Base-by-base conservation (phyloP, 2,888 invertebrate genomes). In the Drosophila ezoana region DNA sequence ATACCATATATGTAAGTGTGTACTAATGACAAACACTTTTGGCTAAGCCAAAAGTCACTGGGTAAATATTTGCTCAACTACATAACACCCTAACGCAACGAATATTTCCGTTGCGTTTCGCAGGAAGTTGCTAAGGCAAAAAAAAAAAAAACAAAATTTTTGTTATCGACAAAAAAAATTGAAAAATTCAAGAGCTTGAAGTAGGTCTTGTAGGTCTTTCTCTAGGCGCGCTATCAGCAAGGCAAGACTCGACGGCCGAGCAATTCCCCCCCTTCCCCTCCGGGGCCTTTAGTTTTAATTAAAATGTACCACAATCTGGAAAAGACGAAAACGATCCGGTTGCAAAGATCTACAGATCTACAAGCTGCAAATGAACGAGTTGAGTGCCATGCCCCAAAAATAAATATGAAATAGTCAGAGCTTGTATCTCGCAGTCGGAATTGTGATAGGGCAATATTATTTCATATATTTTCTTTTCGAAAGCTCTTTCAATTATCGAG, bases 51-150 rank as follows among this genome's bases (percentile, higher is more conserved):
- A 43, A 59, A 65, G 47, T 56, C 61, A 72, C 32, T 32, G 35
- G 32, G 48, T 73, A 79, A 83, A 88, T 88, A 86, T 87, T 83
- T 82, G 53, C 58, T 47, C 72, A 76, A 69, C 56, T 66, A 60
- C 62, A 54, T 51, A 72, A 58, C 72, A 72, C 72, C 60, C 49
- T 33, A 61, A 63, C 44, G 51, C 48, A 58, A 76, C 38, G 53
- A n/a, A 63, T 71, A 71, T 81, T 78, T 79, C 78, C 78, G 78
- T 69, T 64, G 53, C 13, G 28, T 54, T 73, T 69, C 53, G 28
- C 68, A 71, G 79, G 78, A 79, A 79, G 78, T 79, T 79, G 66
- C 71, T 49, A 69, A 76, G 69, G 54, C 40, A 51, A n/a, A 16
- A 16, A 8, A 43, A 44, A 44, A 13, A 52, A 40, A 28, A 4